Evolutionary conservation across 2,888 invertebrate species (phyloP), one percentile per base, ranked within the genome.

Genomic region (Oxycera nigricornis): DNA sequence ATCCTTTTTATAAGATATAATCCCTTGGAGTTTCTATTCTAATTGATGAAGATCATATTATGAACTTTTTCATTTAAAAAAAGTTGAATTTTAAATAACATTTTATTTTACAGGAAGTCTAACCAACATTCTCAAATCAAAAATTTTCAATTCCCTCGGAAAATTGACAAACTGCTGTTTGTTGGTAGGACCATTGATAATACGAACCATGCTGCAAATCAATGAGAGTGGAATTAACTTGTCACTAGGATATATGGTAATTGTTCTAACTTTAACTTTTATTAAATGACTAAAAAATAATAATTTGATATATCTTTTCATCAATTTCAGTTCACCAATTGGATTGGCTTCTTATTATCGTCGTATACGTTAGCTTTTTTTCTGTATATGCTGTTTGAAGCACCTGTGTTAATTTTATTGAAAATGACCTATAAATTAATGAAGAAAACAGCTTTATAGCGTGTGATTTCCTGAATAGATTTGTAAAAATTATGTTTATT

Each of bases 311-410:
- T 50, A 50, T 50, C 9, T 50, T 17, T 50, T 50, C 9, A n/a
- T 72, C 76, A 76, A 79, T 82, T 83, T 1, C 82, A 90, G 90
- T 85, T 87, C 77, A 82, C 87, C 41, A 85, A 88, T 78, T 89
- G 86, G 82, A 81, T 88, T 41, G 90, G 89, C 17, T 86, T 87
- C 1, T 79, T 85, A 0, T 30, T 86, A 2, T 78, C 86, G 6
- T 87, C 88, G 0, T 80, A 88, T 59, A 74, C 80, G 0, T 84
- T 82, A 1, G 84, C 89, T 2, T 81, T 89, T 20, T 68, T 87
- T 24, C 84, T 90, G 20, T 86, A 88, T 1, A 81, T 90, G 59
- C 81, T 90, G 35, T 87, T 90, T 72, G 90, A 90, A 83, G 89
- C 89, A 81, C 90, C 90, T 0, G 84, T 88, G 79, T 88, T 88